Evolutionary conservation across 2,113 vertebrate genomes (phyloP).

Genomic region (Genyomyrus donnyi): DNA sequence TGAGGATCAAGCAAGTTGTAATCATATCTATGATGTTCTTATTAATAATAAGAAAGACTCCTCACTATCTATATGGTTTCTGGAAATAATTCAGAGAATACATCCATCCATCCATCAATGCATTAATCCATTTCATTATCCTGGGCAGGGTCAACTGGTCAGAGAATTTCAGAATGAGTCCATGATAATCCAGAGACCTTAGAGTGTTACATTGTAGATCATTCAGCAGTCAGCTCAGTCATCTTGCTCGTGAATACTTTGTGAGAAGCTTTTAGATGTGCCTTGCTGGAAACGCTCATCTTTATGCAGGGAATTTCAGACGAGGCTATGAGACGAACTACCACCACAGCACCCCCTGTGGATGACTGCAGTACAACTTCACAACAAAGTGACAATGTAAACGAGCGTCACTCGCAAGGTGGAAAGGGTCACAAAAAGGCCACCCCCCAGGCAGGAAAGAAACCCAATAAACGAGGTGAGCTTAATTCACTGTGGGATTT

Average conservation of each 20-base stretch:
- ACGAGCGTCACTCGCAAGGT: constrained; percentile 30
- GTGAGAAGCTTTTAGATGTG: neutral
- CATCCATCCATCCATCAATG: neutral
- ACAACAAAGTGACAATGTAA: constrained; percentile 33
- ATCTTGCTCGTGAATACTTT: neutral
- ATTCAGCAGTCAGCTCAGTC: neutral
- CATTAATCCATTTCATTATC: neutral
- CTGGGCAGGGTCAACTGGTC: neutral
- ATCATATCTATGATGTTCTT: neutral
- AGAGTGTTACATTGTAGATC: neutral
- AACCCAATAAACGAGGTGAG: constrained; percentile 64
- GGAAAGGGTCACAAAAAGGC: constrained; percentile 51
- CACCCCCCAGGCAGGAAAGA: constrained; percentile 47
- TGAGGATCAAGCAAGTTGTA: neutral
- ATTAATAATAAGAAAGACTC: neutral
- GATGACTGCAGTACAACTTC: constrained; percentile 35
- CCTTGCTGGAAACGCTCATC: neutral
- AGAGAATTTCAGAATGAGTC: neutral
- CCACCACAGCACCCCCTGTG: constrained; percentile 41
- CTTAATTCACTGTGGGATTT: neutral
- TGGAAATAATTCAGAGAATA: neutral
- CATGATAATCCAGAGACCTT: neutral
- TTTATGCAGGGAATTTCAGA: constrained; percentile 37
- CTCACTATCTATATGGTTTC: neutral
- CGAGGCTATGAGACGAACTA: constrained; percentile 27